These are phyloP conservation scores for Drosophila melanica DNA, from an alignment of 1,140 invertebrate genomes.

Conservation along the genomic window DNA sequence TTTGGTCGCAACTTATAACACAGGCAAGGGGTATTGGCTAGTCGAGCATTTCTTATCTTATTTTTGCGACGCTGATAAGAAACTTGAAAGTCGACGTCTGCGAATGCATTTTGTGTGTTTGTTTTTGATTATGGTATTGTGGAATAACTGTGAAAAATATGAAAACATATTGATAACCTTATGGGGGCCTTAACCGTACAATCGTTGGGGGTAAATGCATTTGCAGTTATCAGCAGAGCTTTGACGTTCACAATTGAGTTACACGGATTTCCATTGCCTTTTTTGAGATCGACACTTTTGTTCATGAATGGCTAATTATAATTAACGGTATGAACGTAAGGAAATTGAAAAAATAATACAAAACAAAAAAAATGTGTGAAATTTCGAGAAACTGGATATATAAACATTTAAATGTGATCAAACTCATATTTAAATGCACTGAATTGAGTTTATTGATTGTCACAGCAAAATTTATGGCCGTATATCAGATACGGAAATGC, in stretches of 20 bases:
- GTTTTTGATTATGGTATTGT: constrained; percentile 3
- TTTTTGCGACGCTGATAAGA: constrained; percentile 43
- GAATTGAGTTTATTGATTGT: constrained; percentile 5
- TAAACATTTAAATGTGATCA: not conserved
- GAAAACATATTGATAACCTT: constrained; percentile 51
- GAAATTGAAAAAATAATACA: not conserved
- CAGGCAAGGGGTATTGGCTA: too few species aligned
- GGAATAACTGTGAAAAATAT: constrained; percentile 28
- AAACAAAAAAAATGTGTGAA: constrained; percentile 1
- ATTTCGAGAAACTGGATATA: not conserved
- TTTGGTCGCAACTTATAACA: too few species aligned
- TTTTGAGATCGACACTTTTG: not conserved
- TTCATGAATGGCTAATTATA: not conserved
- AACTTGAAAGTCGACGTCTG: constrained; percentile 14
- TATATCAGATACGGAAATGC: constrained; percentile 26
- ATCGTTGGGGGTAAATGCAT: constrained; percentile 35
- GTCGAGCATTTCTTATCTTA: too few species aligned
- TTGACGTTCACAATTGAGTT: not conserved
- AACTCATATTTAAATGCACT: not conserved
- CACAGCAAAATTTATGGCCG: not conserved
- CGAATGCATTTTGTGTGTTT: constrained; percentile 21
- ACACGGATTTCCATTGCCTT: not conserved
- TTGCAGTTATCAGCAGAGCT: constrained; percentile 8
- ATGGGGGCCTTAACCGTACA: constrained; percentile 30
- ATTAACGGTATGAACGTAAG: not conserved